Base-by-base conservation (phyloP, 2,888 invertebrate genomes). In the Chymomyza fuscimana region DNA sequence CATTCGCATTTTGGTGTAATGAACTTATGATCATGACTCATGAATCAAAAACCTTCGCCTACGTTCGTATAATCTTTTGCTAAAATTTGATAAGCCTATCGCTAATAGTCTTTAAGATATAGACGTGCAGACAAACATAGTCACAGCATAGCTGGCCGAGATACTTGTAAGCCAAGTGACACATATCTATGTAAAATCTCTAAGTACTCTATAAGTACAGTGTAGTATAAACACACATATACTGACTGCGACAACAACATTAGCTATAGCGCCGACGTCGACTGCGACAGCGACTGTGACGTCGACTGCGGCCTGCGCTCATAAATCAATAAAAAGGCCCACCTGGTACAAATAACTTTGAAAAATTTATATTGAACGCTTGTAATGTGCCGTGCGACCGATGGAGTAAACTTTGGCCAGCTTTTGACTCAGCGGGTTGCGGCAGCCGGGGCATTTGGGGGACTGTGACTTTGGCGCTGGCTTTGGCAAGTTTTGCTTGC, bases 331-430 rank as follows among this genome's bases (percentile, higher is more conserved):
- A 87, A 79, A 60, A 68, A 15, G 56, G 69, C 83, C 82, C 80
- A 88, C 88, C 84, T 80, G 84, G 85, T 77, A 74, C 78, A 79
- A 79, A 79, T 86, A 84, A 81, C 70, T 88, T 81, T 81, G 74
- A 76, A 73, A 88, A 81, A 79, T 81, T 52, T 86, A 74, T 79
- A 86, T 85, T 73, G 79, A 87, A 78, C 68, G 67, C 46, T 68
- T 40, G 25, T 46, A 60, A 60, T 29, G 54, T 56, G 40, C 61
- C 65, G 54, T 52, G 58, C 58, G 58, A 15, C 10, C 58, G 58
- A 16, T n/a, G 9, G 19, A 54, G 54, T n/a, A 54, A 54, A 22
- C 22, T 54, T 54, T 54, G 54, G 16, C 22, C 58, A 25, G 58
- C 58, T 25, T 19, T 25, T 58, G 54, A 7, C 54, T 54, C 19